Evolutionary conservation across 2,113 vertebrate genomes (phyloP), one percentile per base, ranked within the genome.

Genomic region (Stercorarius parasiticus): DNA sequence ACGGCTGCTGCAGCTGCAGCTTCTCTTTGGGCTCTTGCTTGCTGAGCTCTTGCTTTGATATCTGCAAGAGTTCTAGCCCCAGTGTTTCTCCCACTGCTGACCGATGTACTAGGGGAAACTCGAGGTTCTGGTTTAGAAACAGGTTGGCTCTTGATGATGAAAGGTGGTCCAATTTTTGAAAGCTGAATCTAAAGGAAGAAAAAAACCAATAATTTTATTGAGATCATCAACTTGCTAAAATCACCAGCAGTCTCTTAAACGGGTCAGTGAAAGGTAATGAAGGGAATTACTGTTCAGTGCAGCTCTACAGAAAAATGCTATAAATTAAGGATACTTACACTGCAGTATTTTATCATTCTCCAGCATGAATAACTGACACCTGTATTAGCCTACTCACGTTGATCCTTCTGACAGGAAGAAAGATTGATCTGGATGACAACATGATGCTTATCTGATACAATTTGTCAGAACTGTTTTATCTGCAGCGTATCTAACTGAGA

Each of bases 21-120:
- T 95, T 99, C 98, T 77, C 98, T 98, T 93, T 98, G 98, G 58
- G 98, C 98, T 85, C 98, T 98, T 21, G 98, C 98, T 96, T 99
- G 98, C 45, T 99, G 98, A 64, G 98, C 98, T 88, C 98, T 97
- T 64, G 98, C 98, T 97, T 99, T 99, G 97, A 99, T 99, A 90
- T 99, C 98, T 27, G 98, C 98, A 8, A 99, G 98, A 76, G 98
- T 99, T 95, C 98, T 98, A 80, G 98, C 98, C 82, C 98, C 98
- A 13, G 98, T 98, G 95, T 98, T 98, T 92, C 98, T 98, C 45
- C 98, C 98, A 3, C 97, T 97, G 86, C 97, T 97, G 70, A 97
- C 87, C 0, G 98, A 97, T 5, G 97, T 80, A 91, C 98, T 98
- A 15, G 97, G 89, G 74, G 98, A 98, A 61, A 97, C 90, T 55